phyloP scores from a whole-genome alignment of 1,140 invertebrate species.

The Aphis gossypii region DNA sequence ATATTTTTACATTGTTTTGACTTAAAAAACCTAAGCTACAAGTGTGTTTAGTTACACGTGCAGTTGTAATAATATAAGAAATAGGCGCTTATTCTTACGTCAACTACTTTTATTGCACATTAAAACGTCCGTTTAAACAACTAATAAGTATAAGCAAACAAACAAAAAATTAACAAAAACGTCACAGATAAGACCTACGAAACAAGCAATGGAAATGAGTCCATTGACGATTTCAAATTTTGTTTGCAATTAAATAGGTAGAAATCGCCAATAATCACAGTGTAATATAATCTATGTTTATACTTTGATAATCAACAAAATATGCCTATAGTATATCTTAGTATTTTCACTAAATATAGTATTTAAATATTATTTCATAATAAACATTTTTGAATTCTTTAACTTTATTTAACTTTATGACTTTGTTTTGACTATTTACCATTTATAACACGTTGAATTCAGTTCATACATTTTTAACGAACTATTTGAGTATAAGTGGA shows the following conservation, averaged over 20 bases:
- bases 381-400: background rate
- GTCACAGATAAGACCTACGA: background rate
- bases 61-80: background rate
- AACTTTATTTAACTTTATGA: background rate
- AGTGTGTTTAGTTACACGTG: background rate
- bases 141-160: background rate
- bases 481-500: background rate
- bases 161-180: background rate
- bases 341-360: background rate
- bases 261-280: background rate
- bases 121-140: background rate
- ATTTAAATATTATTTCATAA: background rate
- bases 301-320: background rate
- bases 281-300: background rate
- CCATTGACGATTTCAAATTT: background rate
- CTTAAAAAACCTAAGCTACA: background rate
- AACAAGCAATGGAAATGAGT: background rate
- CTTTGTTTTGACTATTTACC: background rate
- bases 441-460: background rate
- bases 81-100: background rate
- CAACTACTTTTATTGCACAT: background rate
- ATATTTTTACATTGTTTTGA: no score
- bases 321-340: background rate
- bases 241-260: background rate
- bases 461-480: background rate